Conservation (phyloP, 1,140 invertebrate species). For the Nymphalis io region DNA sequence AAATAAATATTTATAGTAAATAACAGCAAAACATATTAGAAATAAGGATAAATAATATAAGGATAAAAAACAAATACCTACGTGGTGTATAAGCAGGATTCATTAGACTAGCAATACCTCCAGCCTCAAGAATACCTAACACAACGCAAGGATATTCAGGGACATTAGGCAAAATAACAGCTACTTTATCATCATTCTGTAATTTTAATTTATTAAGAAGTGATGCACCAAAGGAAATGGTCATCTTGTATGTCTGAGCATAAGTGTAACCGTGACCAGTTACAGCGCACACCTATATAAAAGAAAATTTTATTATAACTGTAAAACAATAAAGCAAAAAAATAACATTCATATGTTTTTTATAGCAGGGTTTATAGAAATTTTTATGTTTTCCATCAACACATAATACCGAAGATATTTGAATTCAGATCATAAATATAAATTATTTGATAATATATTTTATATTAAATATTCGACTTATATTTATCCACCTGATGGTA, state of each 20-base stretch:
- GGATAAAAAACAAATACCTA: conserved; percentile 61
- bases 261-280: conserved; percentile 88
- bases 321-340: too few species aligned
- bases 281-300: conserved; percentile 84
- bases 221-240: conserved; percentile 85
- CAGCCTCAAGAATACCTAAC: conserved; percentile 86
- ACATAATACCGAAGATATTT: too few species aligned
- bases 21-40: too few species aligned
- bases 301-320: neutral
- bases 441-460: too few species aligned
- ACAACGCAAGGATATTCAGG: conserved; percentile 88
- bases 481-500: neutral
- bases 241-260: conserved; percentile 83
- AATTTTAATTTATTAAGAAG: conserved; percentile 85
- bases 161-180: conserved; percentile 87
- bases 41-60: too few species aligned
- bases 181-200: conserved; percentile 86
- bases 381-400: too few species aligned
- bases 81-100: conserved; percentile 91
- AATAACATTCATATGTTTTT: too few species aligned
- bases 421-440: too few species aligned
- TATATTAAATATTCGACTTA: too few species aligned
- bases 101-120: conserved; percentile 87
- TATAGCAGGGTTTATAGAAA: too few species aligned
- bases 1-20: too few species aligned